Evolutionary conservation across 2,888 invertebrate species (phyloP).

Genomic region (Pseudococcus jackbeardsleyi): DNA sequence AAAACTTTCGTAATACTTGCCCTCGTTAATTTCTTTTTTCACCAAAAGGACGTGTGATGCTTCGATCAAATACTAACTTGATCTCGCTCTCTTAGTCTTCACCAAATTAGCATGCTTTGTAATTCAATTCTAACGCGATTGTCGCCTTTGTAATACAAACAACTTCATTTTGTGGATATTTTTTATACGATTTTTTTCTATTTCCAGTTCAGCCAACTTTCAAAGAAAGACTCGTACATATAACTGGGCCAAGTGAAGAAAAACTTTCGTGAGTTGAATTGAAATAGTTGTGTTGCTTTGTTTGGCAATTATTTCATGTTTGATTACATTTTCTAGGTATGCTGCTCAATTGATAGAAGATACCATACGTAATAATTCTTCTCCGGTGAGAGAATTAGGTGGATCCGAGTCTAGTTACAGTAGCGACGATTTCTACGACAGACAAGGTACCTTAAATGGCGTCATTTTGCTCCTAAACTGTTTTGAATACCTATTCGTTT

Average conservation of each 20-base stretch:
- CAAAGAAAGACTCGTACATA: constrained; percentile 94
- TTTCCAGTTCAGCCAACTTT: constrained; percentile 92
- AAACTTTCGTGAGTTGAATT: constrained; percentile 74
- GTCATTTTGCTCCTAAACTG: neutral
- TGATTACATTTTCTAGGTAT: constrained; percentile 75
- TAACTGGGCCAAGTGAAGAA: constrained; percentile 93
- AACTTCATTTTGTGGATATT: neutral
- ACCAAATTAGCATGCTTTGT: neutral
- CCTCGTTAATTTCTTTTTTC: neutral
- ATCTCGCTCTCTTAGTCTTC: neutral
- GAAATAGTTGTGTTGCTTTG: neutral
- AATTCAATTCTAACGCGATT: constrained; percentile 25
- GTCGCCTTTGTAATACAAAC: neutral
- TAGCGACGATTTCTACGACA: constrained; percentile 53
- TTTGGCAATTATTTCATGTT: neutral
- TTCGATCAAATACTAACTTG: constrained; percentile 22
- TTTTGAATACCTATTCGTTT: too few species aligned
- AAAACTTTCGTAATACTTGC: neutral
- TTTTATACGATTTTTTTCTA: constrained; percentile 64
- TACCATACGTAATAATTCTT: constrained; percentile 94
- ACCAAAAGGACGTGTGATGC: constrained; percentile 15
- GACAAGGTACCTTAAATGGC: neutral
- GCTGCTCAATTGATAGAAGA: constrained; percentile 95
- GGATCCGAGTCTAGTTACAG: constrained; percentile 68
- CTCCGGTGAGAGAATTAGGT: constrained; percentile 79